Evolutionary conservation across 2,113 vertebrate species (phyloP).

Genomic region (Apodemus sylvaticus): DNA sequence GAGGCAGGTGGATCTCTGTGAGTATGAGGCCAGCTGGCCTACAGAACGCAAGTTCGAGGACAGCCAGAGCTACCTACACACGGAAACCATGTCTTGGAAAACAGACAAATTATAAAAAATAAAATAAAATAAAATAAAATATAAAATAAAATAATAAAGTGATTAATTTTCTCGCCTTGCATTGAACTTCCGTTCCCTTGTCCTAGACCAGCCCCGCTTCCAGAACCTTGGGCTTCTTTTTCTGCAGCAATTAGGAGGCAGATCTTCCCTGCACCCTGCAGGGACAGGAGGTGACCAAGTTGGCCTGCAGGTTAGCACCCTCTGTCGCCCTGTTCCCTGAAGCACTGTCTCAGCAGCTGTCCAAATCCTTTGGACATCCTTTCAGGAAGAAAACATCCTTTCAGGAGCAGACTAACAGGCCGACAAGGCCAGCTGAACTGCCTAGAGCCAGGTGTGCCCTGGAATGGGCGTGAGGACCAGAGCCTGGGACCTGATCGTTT

Average conservation of each 20-base stretch:
- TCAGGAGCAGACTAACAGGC: neutral
- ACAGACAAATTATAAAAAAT: neutral
- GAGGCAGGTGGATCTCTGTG: neutral
- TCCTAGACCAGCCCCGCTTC: neutral
- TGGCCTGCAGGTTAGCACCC: neutral
- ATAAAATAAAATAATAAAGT: neutral
- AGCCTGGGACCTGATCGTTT: neutral
- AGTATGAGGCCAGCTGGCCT: neutral
- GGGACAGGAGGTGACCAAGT: too few relatives aligned
- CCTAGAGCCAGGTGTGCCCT: neutral
- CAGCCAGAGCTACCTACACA: neutral
- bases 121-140: neutral
- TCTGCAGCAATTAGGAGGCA: neutral
- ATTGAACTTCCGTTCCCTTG: neutral
- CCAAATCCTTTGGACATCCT: too few relatives aligned
- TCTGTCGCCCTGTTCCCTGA: neutral
- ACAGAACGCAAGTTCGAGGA: neutral
- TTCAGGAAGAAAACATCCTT: constrained; percentile 44
- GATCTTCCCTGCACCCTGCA: neutral
- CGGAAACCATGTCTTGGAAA: neutral
- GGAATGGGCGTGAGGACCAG: too few relatives aligned
- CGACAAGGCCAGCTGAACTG: constrained; percentile 38
- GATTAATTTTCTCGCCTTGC: neutral
- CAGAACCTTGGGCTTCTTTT: neutral
- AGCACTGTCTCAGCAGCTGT: neutral